Evolutionary conservation across 2,888 invertebrate species (phyloP).

Genomic region (Oligia latruncula): DNA sequence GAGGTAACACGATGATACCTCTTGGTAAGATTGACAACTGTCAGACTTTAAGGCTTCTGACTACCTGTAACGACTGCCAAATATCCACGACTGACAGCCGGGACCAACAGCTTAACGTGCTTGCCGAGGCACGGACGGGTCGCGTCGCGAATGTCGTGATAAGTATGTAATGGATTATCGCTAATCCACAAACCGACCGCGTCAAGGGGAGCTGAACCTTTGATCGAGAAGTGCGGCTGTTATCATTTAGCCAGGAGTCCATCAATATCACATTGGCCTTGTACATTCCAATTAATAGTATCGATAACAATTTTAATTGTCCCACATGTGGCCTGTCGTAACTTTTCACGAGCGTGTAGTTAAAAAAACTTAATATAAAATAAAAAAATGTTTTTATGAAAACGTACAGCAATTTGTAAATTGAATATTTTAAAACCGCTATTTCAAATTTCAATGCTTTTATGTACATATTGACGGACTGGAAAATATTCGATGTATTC

Average conservation of each 20-base stretch:
- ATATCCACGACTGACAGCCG: too few relatives aligned
- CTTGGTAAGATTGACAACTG: too few relatives aligned
- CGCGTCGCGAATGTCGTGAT: too few relatives aligned
- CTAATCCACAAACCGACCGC: too few relatives aligned
- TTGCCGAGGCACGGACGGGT: too few relatives aligned
- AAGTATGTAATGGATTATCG: too few relatives aligned
- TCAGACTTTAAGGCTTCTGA: too few relatives aligned
- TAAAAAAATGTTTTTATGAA: slow-evolving; percentile 36
- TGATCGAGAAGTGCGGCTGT: background rate
- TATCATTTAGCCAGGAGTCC: background rate
- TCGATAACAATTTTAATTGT: slow-evolving; percentile 42
- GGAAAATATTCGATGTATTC: slow-evolving; percentile 35
- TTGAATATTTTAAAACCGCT: slow-evolving; percentile 56
- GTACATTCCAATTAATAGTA: slow-evolving; percentile 5
- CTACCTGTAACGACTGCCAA: too few relatives aligned
- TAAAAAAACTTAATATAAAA: slow-evolving; percentile 37
- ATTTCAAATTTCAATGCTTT: slow-evolving; percentile 55
- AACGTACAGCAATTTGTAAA: slow-evolving; percentile 55
- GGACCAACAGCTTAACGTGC: too few relatives aligned
- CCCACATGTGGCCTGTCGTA: slow-evolving; percentile 38
- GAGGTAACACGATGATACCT: too few relatives aligned
- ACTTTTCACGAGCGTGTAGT: slow-evolving; percentile 37
- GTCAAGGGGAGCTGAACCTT: background rate
- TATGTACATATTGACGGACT: slow-evolving; percentile 48
- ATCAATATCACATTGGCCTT: background rate